Percentiles rank a stretch among this genome's conserved stretches.
These are phyloP conservation scores for Podarcis cretensis DNA, from an alignment of 2,113 vertebrate genomes.

Conservation along the genomic window DNA sequence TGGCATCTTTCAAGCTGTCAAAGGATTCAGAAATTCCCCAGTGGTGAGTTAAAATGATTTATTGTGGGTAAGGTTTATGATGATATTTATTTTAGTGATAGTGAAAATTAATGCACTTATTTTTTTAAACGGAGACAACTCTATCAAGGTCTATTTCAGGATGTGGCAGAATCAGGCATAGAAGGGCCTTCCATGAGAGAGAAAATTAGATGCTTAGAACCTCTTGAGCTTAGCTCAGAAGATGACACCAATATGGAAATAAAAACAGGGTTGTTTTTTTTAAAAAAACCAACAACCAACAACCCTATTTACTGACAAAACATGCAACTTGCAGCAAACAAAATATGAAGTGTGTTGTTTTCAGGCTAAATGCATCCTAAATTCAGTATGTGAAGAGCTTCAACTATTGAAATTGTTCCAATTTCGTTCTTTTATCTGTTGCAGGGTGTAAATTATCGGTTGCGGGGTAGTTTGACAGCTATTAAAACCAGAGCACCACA, in stretches of 20 bases:
- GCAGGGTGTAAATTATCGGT: constrained; percentile 91
- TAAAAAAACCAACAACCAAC: background rate
- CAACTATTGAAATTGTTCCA: background rate
- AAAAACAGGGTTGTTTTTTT: background rate
- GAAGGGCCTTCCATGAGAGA: background rate
- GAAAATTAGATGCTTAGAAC: background rate
- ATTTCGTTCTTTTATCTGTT: background rate
- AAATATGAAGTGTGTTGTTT: background rate
- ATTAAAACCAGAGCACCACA: constrained; percentile 92
- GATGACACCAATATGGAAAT: background rate
- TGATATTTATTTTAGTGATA: background rate
- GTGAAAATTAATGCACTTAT: no score
- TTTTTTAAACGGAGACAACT: background rate
- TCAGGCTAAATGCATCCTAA: background rate
- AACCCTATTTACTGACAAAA: background rate
- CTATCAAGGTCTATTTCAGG: background rate
- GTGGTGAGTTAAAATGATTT: constrained; percentile 79
- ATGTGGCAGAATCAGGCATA: background rate
- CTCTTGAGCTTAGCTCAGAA: background rate
- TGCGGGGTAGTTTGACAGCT: constrained; percentile 90
- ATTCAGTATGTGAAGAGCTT: background rate
- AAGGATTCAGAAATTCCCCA: constrained; percentile 95
- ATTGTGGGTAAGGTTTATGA: background rate
- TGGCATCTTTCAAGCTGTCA: constrained; percentile 95
- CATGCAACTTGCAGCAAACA: background rate